Base-by-base conservation (phyloP, 2,888 invertebrate genomes). In the Amiota mariae region DNA sequence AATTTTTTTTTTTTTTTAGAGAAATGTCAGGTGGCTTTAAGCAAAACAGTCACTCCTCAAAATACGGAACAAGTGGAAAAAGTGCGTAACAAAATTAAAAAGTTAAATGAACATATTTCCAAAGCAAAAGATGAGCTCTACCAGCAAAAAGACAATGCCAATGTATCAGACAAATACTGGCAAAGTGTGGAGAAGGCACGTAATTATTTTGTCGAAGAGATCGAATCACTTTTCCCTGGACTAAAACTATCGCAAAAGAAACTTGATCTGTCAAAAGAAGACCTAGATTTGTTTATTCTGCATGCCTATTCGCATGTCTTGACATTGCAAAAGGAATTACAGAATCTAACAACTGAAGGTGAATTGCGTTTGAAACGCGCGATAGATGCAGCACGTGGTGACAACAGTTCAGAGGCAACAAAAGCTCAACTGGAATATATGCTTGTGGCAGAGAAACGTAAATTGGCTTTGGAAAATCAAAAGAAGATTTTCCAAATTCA, bases 161-260 rank as follows among this genome's bases (percentile, higher is more conserved):
- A 91, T 64, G 90, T 96, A 1, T 93, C 95, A 18, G 94, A 96
- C 77, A 94, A 93, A 83, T 97, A 96, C 87, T 96, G 96, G 94
- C 94, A 93, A 71, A 94, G 95, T 90, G 95, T 90, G 2, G 91
- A 92, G 78, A 87, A 90, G 51, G 93, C 93, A 0, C 91, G 93
- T 4, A 91, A 91, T 79, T 91, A 92, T 80, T 93, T 93, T 76
- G 90, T 92, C 20, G 92, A 94, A 74, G 94, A 94, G 88, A 90
- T 94, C 56, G 92, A 93, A 86, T 93, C 94, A 71, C 91, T 96
- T 59, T 93, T 95, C 82, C 96, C 96, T 0, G 92, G 93, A 70
- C 91, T 95, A 1, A 93, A 94, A 87, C 89, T 95, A 57, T 89
- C 92, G 9, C 93, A 93, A n/a, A 93, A 93, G 85, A 91, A 93